Base-by-base conservation (phyloP, 2,888 invertebrate genomes). In the Eupithecia tripunctaria region DNA sequence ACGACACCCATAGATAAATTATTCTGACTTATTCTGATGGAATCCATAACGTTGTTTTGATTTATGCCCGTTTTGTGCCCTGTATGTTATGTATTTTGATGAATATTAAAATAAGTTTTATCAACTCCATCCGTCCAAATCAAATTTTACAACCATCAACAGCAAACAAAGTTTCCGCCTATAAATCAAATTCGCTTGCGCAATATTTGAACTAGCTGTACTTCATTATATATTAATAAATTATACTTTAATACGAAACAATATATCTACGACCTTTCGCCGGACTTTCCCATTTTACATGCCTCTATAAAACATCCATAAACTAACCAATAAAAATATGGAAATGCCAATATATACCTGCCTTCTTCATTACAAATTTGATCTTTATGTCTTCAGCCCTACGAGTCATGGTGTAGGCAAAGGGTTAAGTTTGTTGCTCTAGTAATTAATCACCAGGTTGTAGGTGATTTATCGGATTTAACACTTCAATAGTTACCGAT, bases 201-300 rank as follows among this genome's bases (percentile, higher is more conserved):
- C 74, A 80, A 80, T 78, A 69, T 78, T 77, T 77, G 68, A 78
- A 74, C 78, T 76, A 77, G 73, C 67, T 72, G 72, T 76, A 75
- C 80, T 82, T 81, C 79, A 85, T 85, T 84, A 84, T 80, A 84
- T 78, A 78, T 75, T 78, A 78, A 84, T 82, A 84, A 82, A 84
- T 79, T 78, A 75, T 79, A 72, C 79, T 81, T 78, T 77, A 73
- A 78, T 84, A 80, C 82, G 77, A 83, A 83, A 86, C 88, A 88
- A 87, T 88, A 56, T 56, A 86, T 88, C 84, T 29, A 77, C 81
- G 83, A 86, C 87, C 87, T 89, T 88, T 89, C 87, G 83, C 88
- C 81, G 82, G 82, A 87, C 89, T 90, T 90, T 91, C 87, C 85
- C 86, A 89, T 89, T 89, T 89, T 85, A 89, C 80, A 79, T 80